These are phyloP conservation scores for Ceuthmochares aereus DNA, from an alignment of 2,113 vertebrate species.

Conservation along the genomic window DNA sequence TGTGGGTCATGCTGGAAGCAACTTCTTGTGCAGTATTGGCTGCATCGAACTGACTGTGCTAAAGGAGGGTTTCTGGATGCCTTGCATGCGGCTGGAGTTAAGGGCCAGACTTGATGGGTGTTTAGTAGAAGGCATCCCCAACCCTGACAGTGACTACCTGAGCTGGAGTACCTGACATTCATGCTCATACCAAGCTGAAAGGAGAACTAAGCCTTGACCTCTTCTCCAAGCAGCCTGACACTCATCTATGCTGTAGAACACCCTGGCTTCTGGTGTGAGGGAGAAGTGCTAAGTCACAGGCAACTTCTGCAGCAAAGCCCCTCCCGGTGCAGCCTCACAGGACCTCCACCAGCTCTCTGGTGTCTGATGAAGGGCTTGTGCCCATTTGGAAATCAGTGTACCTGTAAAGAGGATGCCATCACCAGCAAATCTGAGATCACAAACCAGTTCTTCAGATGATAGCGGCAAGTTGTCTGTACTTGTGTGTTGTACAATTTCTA, in stretches of 20 bases:
- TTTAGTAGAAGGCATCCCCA: background rate
- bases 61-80: background rate
- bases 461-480: background rate
- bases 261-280: background rate
- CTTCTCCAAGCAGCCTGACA: background rate
- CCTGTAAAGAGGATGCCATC: accelerated
- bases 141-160: background rate
- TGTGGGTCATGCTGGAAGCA: background rate
- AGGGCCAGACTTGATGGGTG: background rate
- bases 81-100: background rate
- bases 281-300: background rate
- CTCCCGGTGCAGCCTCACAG: background rate
- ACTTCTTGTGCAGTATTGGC: background rate
- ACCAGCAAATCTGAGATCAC: background rate
- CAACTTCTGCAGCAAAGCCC: background rate
- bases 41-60: background rate
- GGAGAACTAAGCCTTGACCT: background rate
- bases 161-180: background rate
- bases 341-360: background rate
- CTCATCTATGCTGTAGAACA: background rate
- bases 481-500: background rate
- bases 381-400: background rate
- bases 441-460: background rate
- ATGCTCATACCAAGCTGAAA: background rate
- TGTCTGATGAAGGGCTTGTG: background rate